phyloP scores from a whole-genome alignment of 1,140 invertebrate genomes.

The Pollicipes pollicipes region DNA sequence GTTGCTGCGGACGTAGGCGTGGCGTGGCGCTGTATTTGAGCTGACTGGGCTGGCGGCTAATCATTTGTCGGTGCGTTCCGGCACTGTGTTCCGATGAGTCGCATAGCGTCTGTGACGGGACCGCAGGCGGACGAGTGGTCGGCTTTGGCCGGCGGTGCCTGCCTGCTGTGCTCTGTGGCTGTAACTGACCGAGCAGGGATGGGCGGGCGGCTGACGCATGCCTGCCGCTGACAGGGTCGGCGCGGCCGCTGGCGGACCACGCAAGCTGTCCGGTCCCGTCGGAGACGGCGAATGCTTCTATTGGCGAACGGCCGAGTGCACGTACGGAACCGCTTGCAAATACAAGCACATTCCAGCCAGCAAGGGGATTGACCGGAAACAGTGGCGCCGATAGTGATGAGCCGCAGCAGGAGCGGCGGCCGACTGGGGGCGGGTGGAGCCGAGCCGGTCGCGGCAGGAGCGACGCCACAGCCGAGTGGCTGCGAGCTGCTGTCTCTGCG shows the following conservation, averaged over 20 bases:
- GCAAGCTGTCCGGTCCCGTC: slow-evolving; percentile 28
- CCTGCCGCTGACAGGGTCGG: not conserved
- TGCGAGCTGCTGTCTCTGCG: not conserved
- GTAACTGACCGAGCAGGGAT: not conserved
- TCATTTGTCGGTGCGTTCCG: no score
- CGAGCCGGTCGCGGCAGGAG: not conserved
- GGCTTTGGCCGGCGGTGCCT: no score
- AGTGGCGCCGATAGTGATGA: slow-evolving; percentile 27
- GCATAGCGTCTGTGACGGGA: no score
- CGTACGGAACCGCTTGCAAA: slow-evolving; percentile 28
- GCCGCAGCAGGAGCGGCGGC: no score
- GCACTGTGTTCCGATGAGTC: no score
- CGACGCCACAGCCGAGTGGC: no score
- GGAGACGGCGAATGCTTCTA: slow-evolving; percentile 34
- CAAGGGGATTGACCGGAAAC: slow-evolving; percentile 30
- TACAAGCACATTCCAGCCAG: slow-evolving; percentile 28
- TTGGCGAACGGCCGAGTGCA: slow-evolving; percentile 33
- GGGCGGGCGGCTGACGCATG: not conserved
- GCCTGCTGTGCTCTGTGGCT: not conserved
- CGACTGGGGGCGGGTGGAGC: no score
- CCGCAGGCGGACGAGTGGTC: no score
- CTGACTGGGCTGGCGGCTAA: no score
- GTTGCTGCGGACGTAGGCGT: no score
- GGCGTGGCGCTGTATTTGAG: no score
- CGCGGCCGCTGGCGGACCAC: not conserved